Percentiles rank a stretch among this genome's conserved stretches.
phyloP scores from a whole-genome alignment of 2,888 invertebrate species.

The Volucella inflata region DNA sequence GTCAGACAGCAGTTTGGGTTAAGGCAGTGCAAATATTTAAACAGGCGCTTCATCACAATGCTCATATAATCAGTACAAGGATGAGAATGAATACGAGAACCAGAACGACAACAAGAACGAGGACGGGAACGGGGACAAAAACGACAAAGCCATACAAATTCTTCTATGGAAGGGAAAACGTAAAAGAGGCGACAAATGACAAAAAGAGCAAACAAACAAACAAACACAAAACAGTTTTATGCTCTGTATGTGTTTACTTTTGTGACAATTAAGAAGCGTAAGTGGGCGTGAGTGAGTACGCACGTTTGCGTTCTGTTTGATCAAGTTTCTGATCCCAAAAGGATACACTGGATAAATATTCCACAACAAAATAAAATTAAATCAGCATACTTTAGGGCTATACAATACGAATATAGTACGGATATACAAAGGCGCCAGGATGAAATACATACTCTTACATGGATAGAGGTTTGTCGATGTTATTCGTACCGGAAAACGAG shows the following conservation, averaged over 20 bases:
- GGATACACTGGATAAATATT: conserved; percentile 71
- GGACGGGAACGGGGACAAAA: too few species aligned
- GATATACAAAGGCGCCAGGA: not conserved
- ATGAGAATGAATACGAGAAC: not conserved
- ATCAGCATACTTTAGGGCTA: conserved; percentile 61
- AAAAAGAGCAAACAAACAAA: conserved; percentile 67
- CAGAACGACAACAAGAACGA: not conserved
- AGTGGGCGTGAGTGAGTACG: conserved; percentile 68
- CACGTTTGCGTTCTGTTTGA: conserved; percentile 72
- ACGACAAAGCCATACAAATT: too few species aligned
- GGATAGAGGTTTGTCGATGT: too few species aligned
- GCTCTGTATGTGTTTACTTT: conserved; percentile 61
- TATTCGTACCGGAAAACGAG: too few species aligned
- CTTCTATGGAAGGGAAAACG: too few species aligned
- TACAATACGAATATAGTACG: not conserved
- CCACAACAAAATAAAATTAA: conserved; percentile 67
- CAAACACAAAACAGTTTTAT: conserved; percentile 34
- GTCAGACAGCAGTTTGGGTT: conserved; percentile 34
- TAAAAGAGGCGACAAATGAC: conserved; percentile 61
- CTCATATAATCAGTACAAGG: conserved; percentile 20
- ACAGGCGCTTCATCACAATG: conserved; percentile 30
- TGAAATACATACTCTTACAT: not conserved
- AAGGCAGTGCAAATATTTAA: conserved; percentile 58
- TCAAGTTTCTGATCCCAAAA: conserved; percentile 69
- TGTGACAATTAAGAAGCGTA: conserved; percentile 72